Evolutionary conservation across 2,888 invertebrate genomes (phyloP).

Genomic region (Tenodera sinensis): DNA sequence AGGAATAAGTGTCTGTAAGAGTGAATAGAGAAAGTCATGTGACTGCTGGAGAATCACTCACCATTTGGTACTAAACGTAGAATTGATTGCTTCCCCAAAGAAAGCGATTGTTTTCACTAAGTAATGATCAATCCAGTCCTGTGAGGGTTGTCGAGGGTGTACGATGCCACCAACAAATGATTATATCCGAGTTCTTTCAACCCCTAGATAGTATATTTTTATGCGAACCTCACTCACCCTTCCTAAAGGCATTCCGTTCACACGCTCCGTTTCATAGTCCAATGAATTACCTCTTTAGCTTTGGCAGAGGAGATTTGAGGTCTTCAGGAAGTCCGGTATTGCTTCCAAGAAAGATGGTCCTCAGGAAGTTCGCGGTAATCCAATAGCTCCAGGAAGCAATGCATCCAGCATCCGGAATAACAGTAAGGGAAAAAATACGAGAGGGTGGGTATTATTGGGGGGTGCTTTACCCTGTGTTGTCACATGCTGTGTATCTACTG

Average conservation of each 20-base stretch:
- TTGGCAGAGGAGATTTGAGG: not conserved
- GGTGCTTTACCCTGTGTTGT: no score
- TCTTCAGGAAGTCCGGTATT: conserved; percentile 18
- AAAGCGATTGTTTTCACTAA: not conserved
- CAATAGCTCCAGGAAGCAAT: conserved; percentile 4
- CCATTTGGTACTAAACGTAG: not conserved
- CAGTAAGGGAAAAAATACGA: not conserved
- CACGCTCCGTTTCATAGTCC: not conserved
- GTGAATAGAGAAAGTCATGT: no score
- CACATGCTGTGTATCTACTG: no score
- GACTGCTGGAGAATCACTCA: not conserved
- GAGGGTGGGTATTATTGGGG: not conserved
- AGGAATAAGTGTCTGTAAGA: no score
- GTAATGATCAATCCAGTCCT: not conserved
- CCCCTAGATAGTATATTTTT: not conserved
- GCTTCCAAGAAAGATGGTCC: not conserved
- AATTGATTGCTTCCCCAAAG: not conserved
- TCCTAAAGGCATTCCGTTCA: not conserved
- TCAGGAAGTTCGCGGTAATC: conserved; percentile 6
- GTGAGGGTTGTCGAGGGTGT: not conserved
- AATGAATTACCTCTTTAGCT: conserved; percentile 9
- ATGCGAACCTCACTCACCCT: not conserved
- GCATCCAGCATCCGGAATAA: not conserved
- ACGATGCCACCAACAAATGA: not conserved
- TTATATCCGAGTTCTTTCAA: not conserved